Percentiles rank a stretch among this genome's conserved stretches.
These are phyloP conservation scores for Pammene fasciana DNA, from an alignment of 2,888 invertebrate species.

Conservation along the genomic window DNA sequence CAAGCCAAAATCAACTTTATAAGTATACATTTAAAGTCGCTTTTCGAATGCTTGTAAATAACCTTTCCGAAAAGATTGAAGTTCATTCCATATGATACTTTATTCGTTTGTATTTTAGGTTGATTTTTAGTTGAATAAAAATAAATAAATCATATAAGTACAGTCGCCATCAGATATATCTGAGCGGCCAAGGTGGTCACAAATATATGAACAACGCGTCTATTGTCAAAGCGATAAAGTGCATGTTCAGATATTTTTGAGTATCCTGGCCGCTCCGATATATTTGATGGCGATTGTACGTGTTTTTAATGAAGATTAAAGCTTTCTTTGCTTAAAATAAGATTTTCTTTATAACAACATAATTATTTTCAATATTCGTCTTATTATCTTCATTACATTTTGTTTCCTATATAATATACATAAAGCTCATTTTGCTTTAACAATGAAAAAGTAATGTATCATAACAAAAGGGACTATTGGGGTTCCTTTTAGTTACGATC, in stretches of 20 bases:
- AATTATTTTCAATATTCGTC: not conserved
- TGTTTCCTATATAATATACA: not conserved
- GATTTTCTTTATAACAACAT: constrained; percentile 4
- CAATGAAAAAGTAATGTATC: constrained; percentile 1
- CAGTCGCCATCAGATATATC: too few relatives aligned
- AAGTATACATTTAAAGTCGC: not conserved
- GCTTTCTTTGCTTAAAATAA: constrained; percentile 15
- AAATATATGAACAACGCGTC: too few relatives aligned
- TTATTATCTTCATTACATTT: not conserved
- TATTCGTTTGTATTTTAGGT: not conserved
- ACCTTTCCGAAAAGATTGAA: constrained; percentile 9
- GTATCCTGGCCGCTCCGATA: too few relatives aligned
- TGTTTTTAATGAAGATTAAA: constrained; percentile 16
- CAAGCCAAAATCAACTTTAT: constrained; percentile 3
- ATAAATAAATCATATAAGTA: not conserved
- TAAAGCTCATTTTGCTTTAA: not conserved
- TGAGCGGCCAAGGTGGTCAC: too few relatives aligned
- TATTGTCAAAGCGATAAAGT: too few relatives aligned
- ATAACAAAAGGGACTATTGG: not conserved
- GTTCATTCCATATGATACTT: constrained; percentile 52
- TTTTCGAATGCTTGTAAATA: not conserved
- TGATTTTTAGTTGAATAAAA: not conserved
- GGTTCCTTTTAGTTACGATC: constrained; percentile 10
- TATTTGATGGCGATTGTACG: too few relatives aligned
- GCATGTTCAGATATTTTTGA: too few relatives aligned